Evolutionary conservation across 1,140 invertebrate species (phyloP).

Genomic region (Rhizoglyphus robini): DNA sequence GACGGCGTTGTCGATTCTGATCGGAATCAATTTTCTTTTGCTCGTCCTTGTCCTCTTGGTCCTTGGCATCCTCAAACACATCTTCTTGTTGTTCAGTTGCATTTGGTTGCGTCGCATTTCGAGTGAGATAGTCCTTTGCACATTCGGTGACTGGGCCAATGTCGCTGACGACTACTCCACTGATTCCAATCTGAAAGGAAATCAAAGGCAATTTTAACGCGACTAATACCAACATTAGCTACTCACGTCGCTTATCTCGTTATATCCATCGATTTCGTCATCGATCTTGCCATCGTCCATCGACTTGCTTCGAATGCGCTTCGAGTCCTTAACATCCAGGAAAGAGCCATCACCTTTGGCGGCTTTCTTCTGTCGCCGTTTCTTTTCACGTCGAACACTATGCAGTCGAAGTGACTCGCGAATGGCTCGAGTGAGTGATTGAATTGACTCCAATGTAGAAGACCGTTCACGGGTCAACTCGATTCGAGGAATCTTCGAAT

Average conservation of each 20-base stretch:
- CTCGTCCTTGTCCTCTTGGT: not conserved
- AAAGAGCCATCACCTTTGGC: slow-evolving; percentile 1
- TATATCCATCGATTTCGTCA: not conserved
- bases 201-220: not conserved
- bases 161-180: not conserved
- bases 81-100: not conserved
- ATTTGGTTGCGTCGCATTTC: not conserved
- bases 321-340: not conserved
- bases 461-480: slow-evolving; percentile 6
- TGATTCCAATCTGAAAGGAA: not conserved
- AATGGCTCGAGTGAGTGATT: not conserved
- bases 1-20: not conserved
- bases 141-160: not conserved
- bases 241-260: not conserved
- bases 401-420: slow-evolving; percentile 1
- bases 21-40: not conserved
- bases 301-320: not conserved
- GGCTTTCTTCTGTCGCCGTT: slow-evolving; percentile 1
- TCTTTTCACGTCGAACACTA: slow-evolving; percentile 2
- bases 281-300: not conserved
- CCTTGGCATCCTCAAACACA: not conserved
- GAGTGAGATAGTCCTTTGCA: not conserved
- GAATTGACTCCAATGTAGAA: slow-evolving; percentile 3
- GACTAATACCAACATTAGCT: not conserved
- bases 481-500: not conserved